These are phyloP conservation scores for Hippoglossus hippoglossus DNA, from an alignment of 2,797 vertebrate species.

Conservation along the genomic window DNA sequence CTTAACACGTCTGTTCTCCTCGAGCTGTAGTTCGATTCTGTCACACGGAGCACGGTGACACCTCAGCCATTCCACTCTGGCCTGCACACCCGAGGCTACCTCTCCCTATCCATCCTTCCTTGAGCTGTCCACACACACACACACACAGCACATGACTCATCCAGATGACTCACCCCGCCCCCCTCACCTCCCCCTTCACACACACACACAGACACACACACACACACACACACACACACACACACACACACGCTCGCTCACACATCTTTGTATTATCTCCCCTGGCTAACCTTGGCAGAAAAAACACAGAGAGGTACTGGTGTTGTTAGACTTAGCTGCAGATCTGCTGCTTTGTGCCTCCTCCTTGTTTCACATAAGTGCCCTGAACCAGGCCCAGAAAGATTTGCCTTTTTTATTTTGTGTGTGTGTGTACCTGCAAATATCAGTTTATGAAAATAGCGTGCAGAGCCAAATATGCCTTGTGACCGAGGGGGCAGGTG, in stretches of 20 bases:
- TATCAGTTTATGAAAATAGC: slow-evolving; percentile 43
- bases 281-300: slow-evolving; percentile 84
- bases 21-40: slow-evolving; percentile 9
- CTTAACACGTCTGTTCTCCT: slow-evolving; percentile 31
- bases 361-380: slow-evolving; percentile 64
- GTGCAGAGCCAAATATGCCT: slow-evolving; percentile 29
- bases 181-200: slow-evolving; percentile 12
- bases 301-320: slow-evolving; percentile 65
- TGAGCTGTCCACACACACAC: slow-evolving; percentile 73
- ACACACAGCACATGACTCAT: slow-evolving; percentile 84
- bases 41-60: slow-evolving; percentile 41
- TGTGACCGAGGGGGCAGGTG: slow-evolving; percentile 9
- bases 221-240: slow-evolving; percentile 46
- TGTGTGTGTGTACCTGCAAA: background rate
- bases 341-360: slow-evolving; percentile 47
- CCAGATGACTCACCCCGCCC: slow-evolving; percentile 83
- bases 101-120: slow-evolving; percentile 67
- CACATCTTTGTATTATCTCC: slow-evolving; percentile 82
- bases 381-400: slow-evolving; percentile 13
- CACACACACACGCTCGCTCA: slow-evolving; percentile 65
- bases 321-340: slow-evolving; percentile 62
- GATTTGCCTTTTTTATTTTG: slow-evolving; percentile 31
- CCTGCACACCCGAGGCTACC: slow-evolving; percentile 57
- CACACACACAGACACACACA: slow-evolving; percentile 20
- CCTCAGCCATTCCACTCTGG: slow-evolving; percentile 49